Evolutionary conservation across 1,140 invertebrate species (phyloP), one percentile per base, ranked within the genome.

Genomic region (Andrena cerasifolii): DNA sequence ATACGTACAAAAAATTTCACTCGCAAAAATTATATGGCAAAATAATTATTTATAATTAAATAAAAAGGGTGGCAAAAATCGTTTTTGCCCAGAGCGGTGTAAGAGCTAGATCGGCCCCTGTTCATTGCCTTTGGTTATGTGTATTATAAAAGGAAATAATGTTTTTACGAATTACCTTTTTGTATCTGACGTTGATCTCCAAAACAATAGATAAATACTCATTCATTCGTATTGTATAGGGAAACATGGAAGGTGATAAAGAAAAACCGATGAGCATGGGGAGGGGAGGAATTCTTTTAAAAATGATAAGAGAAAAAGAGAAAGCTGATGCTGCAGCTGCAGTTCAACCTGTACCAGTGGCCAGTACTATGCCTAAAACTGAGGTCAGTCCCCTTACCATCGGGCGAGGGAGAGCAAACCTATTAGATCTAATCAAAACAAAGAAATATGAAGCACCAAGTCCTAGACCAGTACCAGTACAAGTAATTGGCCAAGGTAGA

Each of bases 401-500:
- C 3, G 66, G 66, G 43, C 51, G 21, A 28, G 84, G 83, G 31
- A 84, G 80, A 59, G 62, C n/a, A 12, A 31, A 0, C 21, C 47
- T 82, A 26, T 24, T 68, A 6, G 10, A n/a, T 49, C 3, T 18
- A 0, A 3, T 78, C 8, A 53, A 31, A 67, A 26, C 21, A 24
- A 47, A 45, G 24, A 56, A 14, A 12, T 2, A 0, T 24, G 40
- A 31, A 31, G 0, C 10, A 71, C 0, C 31, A 28, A 10, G 0
- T n/a, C 1, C 18, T 28, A 21, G 6, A 21, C 24, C 18, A 12
- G 12, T 5, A n/a, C 36, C 51, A n/a, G n/a, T 1, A 12, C 8
- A 47, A 45, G 26, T 18, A 26, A 12, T 49, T 28, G 54, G 75
- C 54, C 54, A 28, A 54, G 87, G 79, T 40, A 66, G 86, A 65